These are phyloP conservation scores for Eupithecia exiguata DNA, from an alignment of 2,888 invertebrate genomes.

Conservation along the genomic window DNA sequence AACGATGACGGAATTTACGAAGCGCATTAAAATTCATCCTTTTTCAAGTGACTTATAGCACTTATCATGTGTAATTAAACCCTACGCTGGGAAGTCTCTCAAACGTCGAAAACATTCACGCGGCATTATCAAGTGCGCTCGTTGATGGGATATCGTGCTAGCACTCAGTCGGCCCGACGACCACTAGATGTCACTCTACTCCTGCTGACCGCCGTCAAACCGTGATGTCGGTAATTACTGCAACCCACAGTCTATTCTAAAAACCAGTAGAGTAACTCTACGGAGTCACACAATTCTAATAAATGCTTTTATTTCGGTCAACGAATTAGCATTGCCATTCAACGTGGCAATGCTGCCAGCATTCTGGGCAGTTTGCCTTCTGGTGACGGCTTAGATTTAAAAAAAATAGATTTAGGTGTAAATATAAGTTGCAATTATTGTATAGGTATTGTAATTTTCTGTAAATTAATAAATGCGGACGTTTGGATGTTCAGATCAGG, in stretches of 20 bases:
- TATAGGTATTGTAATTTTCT: no score
- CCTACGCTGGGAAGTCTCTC: constrained; percentile 5
- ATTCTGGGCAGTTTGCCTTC: no score
- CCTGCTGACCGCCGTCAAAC: constrained; percentile 48
- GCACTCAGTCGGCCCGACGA: constrained; percentile 49
- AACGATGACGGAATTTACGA: not conserved
- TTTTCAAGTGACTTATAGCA: constrained; percentile 4
- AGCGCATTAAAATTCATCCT: not conserved
- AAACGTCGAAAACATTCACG: constrained; percentile 26
- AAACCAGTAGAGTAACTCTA: constrained; percentile 16
- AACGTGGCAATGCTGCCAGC: no score
- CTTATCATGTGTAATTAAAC: constrained; percentile 7
- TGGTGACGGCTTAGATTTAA: no score
- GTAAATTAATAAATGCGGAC: no score
- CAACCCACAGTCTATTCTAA: constrained; percentile 34
- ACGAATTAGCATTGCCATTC: no score
- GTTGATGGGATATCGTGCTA: constrained; percentile 43
- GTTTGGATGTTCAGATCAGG: no score
- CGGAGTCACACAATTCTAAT: no score
- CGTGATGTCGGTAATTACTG: constrained; percentile 72
- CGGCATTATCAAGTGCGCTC: constrained; percentile 33
- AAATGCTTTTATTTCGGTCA: no score
- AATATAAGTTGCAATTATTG: no score
- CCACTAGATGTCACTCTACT: constrained; percentile 71
- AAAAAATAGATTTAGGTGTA: no score